phyloP scores from a whole-genome alignment of 2,888 invertebrate genomes.

The Morpho achilles region DNA sequence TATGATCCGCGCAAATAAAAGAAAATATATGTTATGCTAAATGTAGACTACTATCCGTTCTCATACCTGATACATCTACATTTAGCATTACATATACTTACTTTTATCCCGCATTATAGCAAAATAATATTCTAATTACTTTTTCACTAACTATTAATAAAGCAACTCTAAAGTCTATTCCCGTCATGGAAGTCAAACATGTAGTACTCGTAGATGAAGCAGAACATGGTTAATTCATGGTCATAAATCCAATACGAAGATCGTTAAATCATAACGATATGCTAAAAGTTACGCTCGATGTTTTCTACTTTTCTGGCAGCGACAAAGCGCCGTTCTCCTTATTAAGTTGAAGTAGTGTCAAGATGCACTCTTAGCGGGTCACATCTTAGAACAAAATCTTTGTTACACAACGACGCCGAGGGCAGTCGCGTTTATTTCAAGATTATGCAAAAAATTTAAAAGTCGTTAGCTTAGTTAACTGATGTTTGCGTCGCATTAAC shows the following conservation, averaged over 20 bases:
- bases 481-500: conserved; percentile 8
- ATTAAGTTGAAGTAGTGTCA: conserved; percentile 65
- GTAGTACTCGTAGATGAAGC: neutral
- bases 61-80: too few species aligned
- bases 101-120: too few species aligned
- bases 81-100: too few species aligned
- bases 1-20: too few species aligned
- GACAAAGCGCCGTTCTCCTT: conserved; percentile 59
- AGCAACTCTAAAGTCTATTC: too few species aligned
- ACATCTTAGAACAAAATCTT: conserved; percentile 54
- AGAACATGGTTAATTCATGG: conserved; percentile 11
- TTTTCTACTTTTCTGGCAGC: conserved; percentile 33
- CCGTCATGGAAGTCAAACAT: conserved; percentile 1
- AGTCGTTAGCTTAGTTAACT: conserved; percentile 15
- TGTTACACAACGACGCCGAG: conserved; percentile 36
- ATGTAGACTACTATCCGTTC: too few species aligned
- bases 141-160: too few species aligned
- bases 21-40: too few species aligned
- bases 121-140: too few species aligned
- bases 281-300: conserved; percentile 19
- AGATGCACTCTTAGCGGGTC: conserved; percentile 58
- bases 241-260: conserved; percentile 31
- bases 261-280: conserved; percentile 42
- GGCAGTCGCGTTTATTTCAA: conserved; percentile 26
- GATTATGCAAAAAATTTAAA: conserved; percentile 23